A percentile compares a stretch with the other conserved stretches of the same genome.
These are phyloP conservation scores for Willisornis vidua DNA, from an alignment of 2,113 vertebrate species.

Conservation along the genomic window DNA sequence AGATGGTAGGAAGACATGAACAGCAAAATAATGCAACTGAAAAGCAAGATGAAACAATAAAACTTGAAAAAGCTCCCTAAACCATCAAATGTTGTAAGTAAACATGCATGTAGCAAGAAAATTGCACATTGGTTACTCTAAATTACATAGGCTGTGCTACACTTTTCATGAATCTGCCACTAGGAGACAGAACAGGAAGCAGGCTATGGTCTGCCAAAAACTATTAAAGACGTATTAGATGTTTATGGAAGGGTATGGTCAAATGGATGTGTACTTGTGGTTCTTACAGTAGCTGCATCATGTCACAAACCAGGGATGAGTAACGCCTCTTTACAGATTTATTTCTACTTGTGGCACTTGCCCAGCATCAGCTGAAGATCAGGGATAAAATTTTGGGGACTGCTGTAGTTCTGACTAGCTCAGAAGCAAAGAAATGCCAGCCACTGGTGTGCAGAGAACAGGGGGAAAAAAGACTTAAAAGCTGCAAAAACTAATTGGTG, in stretches of 20 bases:
- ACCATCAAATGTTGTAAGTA: neutral
- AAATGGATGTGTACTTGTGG: neutral
- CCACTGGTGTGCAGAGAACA: neutral
- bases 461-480: neutral
- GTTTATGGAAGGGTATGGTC: neutral
- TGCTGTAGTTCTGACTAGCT: neutral
- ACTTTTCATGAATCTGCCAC: neutral
- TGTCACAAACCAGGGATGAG: neutral
- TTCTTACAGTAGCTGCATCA: neutral
- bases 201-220: neutral
- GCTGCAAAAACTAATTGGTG: neutral
- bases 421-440: neutral
- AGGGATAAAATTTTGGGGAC: neutral
- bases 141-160: neutral
- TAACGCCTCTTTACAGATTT: neutral
- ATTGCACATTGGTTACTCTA: neutral
- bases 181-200: neutral
- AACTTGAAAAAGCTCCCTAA: rapidly evolving
- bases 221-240: neutral
- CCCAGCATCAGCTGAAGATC: neutral
- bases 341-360: neutral
- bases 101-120: neutral
- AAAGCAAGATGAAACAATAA: neutral
- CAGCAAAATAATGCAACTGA: neutral
- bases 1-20: neutral